Evolutionary conservation across 2,113 vertebrate genomes (phyloP).

Genomic region (Andinoacara biseriatus): DNA sequence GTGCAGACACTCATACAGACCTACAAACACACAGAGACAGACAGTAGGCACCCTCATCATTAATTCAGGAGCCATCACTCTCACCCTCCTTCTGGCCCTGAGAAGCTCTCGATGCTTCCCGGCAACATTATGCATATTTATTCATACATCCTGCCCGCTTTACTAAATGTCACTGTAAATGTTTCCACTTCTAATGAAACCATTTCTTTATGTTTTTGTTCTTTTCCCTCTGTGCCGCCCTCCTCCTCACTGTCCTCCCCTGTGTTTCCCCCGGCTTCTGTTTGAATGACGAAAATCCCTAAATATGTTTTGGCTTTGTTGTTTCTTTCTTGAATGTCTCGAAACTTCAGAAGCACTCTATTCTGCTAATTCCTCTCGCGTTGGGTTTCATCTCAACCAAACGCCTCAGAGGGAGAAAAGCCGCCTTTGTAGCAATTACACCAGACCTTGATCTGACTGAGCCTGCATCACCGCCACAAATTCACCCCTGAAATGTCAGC

Average conservation of each 20-base stretch:
- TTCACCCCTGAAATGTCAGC: conserved; percentile 9
- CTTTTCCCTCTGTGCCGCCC: conserved; percentile 6
- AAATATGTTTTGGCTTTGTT: conserved; percentile 12
- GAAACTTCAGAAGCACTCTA: conserved; percentile 60
- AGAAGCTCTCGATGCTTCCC: conserved; percentile 75
- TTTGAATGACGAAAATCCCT: conserved; percentile 48
- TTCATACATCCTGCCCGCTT: conserved; percentile 71
- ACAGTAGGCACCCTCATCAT: conserved; percentile 77
- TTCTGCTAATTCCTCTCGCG: conserved; percentile 68
- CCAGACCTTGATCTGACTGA: conserved; percentile 63
- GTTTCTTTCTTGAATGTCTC: conserved; percentile 46
- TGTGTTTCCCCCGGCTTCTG: conserved; percentile 1
- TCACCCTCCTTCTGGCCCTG: conserved; percentile 73
- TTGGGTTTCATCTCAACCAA: conserved; percentile 67
- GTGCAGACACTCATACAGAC: conserved; percentile 48
- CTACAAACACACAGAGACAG: conserved; percentile 65
- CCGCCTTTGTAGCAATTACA: conserved; percentile 62
- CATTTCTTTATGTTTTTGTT: conserved; percentile 68
- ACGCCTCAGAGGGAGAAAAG: conserved; percentile 49
- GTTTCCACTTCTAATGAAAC: conserved; percentile 77
- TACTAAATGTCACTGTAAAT: conserved; percentile 81
- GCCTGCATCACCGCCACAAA: neutral
- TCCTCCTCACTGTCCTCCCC: neutral
- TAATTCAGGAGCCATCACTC: conserved; percentile 80
- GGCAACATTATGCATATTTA: conserved; percentile 82